Evolutionary conservation across 2,888 invertebrate genomes (phyloP).

Genomic region (Meloe dianella): DNA sequence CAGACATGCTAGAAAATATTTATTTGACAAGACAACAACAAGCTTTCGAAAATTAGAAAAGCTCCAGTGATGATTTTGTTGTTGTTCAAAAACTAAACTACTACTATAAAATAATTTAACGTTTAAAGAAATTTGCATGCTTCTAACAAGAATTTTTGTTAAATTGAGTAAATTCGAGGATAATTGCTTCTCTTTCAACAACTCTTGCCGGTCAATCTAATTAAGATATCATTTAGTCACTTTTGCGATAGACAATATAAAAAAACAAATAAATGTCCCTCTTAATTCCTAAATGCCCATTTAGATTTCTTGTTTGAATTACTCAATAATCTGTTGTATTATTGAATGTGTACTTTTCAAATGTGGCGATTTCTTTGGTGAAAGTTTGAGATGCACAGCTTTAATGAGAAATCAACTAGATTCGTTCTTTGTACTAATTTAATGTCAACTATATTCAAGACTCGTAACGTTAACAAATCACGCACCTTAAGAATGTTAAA

Average conservation of each 20-base stretch:
- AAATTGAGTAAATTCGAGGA: not conserved
- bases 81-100: too few species aligned
- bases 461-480: not conserved
- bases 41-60: not conserved
- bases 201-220: not conserved
- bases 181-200: not conserved
- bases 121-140: too few species aligned
- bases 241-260: not conserved
- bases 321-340: too few species aligned
- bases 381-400: too few species aligned
- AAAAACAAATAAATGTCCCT: not conserved
- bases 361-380: too few species aligned
- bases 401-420: not conserved
- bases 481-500: not conserved
- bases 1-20: constrained; percentile 7
- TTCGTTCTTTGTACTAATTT: not conserved
- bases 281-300: too few species aligned
- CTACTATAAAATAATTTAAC: too few species aligned
- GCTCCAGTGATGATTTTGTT: not conserved
- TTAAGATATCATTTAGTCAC: not conserved
- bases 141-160: not conserved
- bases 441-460: not conserved
- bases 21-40: not conserved
- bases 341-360: too few species aligned
- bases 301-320: not conserved